Conservation (phyloP, 2,797 vertebrate species). For the Phylloscopus collybita region DNA sequence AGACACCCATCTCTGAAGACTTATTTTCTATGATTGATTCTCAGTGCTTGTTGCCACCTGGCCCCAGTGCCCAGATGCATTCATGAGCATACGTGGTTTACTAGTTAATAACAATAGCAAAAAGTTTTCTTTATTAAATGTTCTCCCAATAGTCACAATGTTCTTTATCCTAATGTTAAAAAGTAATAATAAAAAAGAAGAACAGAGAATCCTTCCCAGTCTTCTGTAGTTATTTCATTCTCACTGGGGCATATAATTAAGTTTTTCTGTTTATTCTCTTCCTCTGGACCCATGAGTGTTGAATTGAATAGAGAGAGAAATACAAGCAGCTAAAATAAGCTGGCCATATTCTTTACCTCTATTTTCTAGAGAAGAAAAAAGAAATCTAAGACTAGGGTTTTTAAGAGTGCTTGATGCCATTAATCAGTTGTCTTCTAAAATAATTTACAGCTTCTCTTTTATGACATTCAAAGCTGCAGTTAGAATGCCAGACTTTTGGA, state of each 20-base stretch:
- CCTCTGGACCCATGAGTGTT: neutral
- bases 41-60: neutral
- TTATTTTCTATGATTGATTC: neutral
- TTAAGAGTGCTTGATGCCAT: neutral
- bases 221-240: neutral
- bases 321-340: neutral
- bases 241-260: neutral
- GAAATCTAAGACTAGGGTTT: neutral
- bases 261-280: neutral
- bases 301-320: neutral
- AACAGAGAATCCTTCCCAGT: neutral
- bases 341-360: neutral
- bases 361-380: neutral
- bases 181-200: neutral
- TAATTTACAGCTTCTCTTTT: neutral
- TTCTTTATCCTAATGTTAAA: neutral
- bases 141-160: neutral
- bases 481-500: neutral
- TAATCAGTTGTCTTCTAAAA: neutral
- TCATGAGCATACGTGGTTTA: neutral
- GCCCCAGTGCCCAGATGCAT: neutral
- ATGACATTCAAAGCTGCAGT: neutral
- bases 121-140: neutral
- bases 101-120: neutral
- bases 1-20: neutral